Conservation (phyloP, 2,113 vertebrate species). For the Dunckerocampus dactyliophorus region DNA sequence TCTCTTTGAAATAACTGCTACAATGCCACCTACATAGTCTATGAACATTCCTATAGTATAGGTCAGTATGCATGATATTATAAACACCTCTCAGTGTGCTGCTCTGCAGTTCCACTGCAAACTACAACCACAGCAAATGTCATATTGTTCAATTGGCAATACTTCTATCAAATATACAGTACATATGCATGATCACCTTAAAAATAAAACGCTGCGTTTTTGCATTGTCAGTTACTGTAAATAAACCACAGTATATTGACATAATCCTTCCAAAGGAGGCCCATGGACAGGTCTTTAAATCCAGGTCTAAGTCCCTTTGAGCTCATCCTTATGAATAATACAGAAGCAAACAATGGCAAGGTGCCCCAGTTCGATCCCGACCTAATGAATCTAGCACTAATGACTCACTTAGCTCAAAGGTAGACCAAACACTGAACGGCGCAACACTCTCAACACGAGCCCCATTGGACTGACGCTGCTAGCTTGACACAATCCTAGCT, state of each 20-base stretch:
- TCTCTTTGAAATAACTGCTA: too few species aligned
- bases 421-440: constrained; percentile 45
- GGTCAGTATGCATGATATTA: too few species aligned
- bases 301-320: constrained; percentile 47
- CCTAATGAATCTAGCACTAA: constrained; percentile 66
- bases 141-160: too few species aligned
- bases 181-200: too few species aligned
- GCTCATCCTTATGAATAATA: constrained; percentile 60
- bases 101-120: too few species aligned
- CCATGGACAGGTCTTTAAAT: constrained; percentile 41
- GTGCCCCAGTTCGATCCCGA: constrained; percentile 49
- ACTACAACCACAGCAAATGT: too few species aligned
- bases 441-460: constrained; percentile 28
- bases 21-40: too few species aligned
- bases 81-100: too few species aligned
- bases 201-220: too few species aligned
- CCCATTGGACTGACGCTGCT: constrained; percentile 4
- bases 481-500: constrained; percentile 10
- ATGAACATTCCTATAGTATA: too few species aligned
- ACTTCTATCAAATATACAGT: too few species aligned
- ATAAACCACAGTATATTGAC: background rate
- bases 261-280: constrained; percentile 10
- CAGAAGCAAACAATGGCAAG: constrained; percentile 47
- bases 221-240: too few species aligned
- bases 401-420: constrained; percentile 60